Percentiles rank a stretch among this genome's conserved stretches.
Conservation (phyloP, 2,888 invertebrate species). For the Steinernema scapterisci region DNA sequence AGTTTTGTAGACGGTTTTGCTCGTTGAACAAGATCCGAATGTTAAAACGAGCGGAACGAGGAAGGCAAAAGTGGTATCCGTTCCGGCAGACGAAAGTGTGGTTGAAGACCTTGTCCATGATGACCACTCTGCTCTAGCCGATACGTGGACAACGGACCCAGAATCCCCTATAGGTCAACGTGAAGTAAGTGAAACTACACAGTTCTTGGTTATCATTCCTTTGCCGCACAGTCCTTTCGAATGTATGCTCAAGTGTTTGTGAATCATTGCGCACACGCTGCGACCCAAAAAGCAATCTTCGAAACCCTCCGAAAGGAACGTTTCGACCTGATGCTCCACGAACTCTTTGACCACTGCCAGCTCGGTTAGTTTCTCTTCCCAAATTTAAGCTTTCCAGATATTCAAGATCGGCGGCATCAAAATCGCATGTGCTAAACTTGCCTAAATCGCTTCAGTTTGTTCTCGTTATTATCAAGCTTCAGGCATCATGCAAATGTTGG, state of each 20-base stretch:
- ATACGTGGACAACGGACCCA: not conserved
- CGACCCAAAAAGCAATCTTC: not conserved
- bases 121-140: not conserved
- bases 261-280: not conserved
- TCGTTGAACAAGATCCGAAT: not conserved
- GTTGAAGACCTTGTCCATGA: not conserved
- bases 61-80: not conserved
- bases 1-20: not conserved
- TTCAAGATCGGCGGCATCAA: too few species aligned
- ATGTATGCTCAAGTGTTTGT: not conserved
- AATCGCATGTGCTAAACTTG: too few species aligned
- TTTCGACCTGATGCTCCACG: slow-evolving; percentile 3
- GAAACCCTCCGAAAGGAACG: not conserved
- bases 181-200: not conserved
- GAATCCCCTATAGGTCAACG: not conserved
- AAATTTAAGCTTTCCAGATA: not conserved
- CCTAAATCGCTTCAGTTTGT: not conserved
- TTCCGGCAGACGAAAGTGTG: not conserved
- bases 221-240: not conserved
- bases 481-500: slow-evolving; percentile 22
- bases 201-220: too few species aligned
- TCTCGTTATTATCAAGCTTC: not conserved
- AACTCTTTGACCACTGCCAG: slow-evolving; percentile 14
- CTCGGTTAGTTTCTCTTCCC: not conserved
- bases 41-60: not conserved